phyloP scores from a whole-genome alignment of 2,888 invertebrate species.

The Argyresthia albistria region DNA sequence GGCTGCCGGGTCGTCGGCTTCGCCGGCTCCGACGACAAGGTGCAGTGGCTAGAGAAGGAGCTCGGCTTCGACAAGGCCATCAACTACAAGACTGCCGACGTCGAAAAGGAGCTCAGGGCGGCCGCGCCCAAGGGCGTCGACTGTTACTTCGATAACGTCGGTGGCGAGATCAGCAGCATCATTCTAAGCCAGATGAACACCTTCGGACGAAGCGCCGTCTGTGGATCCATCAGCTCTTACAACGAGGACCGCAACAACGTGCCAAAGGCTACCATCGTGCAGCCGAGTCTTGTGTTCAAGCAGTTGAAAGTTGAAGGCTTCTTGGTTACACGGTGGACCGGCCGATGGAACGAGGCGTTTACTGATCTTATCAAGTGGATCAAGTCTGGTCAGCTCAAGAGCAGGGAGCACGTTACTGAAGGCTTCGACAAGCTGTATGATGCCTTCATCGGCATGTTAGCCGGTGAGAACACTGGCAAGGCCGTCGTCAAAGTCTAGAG shows the following conservation, averaged over 20 bases:
- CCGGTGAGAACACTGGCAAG: conserved; percentile 74
- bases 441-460: conserved; percentile 69
- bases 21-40: conserved; percentile 80
- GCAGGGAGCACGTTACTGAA: conserved; percentile 70
- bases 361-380: conserved; percentile 67
- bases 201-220: conserved; percentile 31
- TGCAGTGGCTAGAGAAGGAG: conserved; percentile 75
- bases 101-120: conserved; percentile 68
- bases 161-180: conserved; percentile 68
- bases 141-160: conserved; percentile 85
- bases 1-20: conserved; percentile 77
- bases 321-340: conserved; percentile 43
- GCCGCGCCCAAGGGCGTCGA: conserved; percentile 80
- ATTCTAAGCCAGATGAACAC: conserved; percentile 69
- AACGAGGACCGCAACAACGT: conserved; percentile 7
- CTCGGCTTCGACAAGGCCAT: conserved; percentile 79
- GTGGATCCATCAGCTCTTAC: conserved; percentile 11
- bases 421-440: conserved; percentile 77
- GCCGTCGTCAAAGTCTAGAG: conserved; percentile 22
- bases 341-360: conserved; percentile 65
- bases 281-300: conserved; percentile 53
- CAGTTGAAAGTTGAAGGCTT: conserved; percentile 74
- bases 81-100: conserved; percentile 79
- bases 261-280: conserved; percentile 31
- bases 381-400: conserved; percentile 72